Conservation (phyloP, 1,140 invertebrate genomes). For the Procambarus clarkii region DNA sequence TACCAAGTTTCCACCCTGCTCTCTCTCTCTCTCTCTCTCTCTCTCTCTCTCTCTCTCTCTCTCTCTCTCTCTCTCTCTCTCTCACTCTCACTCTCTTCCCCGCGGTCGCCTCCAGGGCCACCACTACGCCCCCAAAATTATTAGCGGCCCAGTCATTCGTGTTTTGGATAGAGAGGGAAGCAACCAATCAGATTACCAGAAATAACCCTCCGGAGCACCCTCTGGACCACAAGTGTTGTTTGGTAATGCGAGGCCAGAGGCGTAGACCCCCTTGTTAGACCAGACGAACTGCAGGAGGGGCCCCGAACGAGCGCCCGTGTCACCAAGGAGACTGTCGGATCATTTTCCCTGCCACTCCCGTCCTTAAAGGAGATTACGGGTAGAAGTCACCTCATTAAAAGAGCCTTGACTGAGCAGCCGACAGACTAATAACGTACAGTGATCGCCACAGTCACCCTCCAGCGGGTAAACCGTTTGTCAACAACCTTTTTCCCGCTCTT, state of each 20-base stretch:
- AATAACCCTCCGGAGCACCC: background rate
- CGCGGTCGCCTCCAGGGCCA: too few species aligned
- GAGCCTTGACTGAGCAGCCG: slow-evolving; percentile 50
- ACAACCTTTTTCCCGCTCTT: slow-evolving; percentile 6
- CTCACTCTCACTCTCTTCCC: too few species aligned
- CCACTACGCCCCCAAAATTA: background rate
- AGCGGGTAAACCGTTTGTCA: slow-evolving; percentile 32
- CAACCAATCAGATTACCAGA: slow-evolving; percentile 28
- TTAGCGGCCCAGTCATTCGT: background rate
- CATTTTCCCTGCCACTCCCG: slow-evolving; percentile 54
- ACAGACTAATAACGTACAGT: slow-evolving; percentile 43
- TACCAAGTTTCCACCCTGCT: too few species aligned
- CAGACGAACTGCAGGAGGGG: too few species aligned
- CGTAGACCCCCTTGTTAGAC: too few species aligned
- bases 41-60: too few species aligned
- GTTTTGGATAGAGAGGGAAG: background rate
- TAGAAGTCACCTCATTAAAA: slow-evolving; percentile 53
- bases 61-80: too few species aligned
- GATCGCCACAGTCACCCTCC: slow-evolving; percentile 17
- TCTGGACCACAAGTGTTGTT: slow-evolving; percentile 18
- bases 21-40: too few species aligned
- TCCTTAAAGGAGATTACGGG: slow-evolving; percentile 41
- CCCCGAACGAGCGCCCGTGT: background rate
- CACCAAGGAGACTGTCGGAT: slow-evolving; percentile 10
- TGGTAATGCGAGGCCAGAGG: background rate